A percentile compares a stretch with the other conserved stretches of the same genome.
Evolutionary conservation across 2,888 invertebrate species (phyloP).

Genomic region (Drosophila multiciliata): DNA sequence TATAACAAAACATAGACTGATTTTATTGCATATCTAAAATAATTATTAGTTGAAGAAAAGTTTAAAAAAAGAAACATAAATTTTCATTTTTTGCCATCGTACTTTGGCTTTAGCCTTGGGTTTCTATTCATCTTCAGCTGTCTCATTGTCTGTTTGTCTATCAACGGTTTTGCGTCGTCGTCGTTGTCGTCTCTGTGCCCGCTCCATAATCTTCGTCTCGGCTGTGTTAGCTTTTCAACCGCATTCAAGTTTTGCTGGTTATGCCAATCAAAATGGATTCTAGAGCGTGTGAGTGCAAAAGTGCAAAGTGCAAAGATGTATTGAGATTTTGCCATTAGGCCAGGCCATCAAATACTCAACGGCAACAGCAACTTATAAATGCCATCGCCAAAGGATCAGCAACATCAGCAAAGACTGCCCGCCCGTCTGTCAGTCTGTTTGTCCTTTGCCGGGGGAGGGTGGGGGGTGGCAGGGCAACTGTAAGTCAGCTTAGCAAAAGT

Average conservation of each 20-base stretch:
- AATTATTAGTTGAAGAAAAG: not conserved
- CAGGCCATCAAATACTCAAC: conserved; percentile 61
- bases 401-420: conserved; percentile 53
- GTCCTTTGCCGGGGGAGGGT: not conserved
- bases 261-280: conserved; percentile 58
- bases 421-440: not conserved
- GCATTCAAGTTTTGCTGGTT: conserved; percentile 55
- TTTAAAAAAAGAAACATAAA: not conserved
- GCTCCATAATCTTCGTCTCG: conserved; percentile 1
- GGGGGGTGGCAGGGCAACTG: conserved; percentile 24
- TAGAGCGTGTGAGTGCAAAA: conserved; percentile 40
- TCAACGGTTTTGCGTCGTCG: not conserved
- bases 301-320: conserved; percentile 64
- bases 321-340: conserved; percentile 69
- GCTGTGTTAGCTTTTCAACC: conserved; percentile 48
- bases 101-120: conserved; percentile 20
- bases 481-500: conserved; percentile 57
- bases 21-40: not conserved
- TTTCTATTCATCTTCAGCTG: conserved; percentile 19
- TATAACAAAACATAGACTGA: not conserved
- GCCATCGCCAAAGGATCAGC: conserved; percentile 66
- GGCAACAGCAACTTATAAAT: conserved; percentile 49
- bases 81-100: not conserved
- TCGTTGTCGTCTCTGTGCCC: conserved; percentile 3
- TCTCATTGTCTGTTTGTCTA: not conserved